Conservation (phyloP, 1,140 invertebrate genomes). For the Theocolax elegans region DNA sequence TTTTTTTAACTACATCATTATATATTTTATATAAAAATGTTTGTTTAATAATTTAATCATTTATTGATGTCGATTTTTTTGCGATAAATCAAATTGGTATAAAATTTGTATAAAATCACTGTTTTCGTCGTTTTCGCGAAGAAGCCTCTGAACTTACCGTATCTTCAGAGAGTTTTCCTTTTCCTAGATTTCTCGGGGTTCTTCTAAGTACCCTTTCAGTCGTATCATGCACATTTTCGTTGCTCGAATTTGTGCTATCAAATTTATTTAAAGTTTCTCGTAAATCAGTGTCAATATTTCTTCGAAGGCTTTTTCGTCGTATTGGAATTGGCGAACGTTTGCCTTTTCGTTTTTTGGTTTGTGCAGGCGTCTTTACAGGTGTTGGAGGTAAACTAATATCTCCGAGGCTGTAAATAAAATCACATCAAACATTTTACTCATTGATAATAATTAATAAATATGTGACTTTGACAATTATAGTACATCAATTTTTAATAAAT, state of each 20-base stretch:
- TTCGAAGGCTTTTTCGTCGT: slow-evolving; percentile 2
- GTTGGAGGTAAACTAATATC: slow-evolving; percentile 35
- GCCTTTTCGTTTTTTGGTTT: slow-evolving; percentile 24
- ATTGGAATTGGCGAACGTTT: background rate
- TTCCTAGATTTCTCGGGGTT: slow-evolving; percentile 25
- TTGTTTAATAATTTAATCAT: too few species aligned
- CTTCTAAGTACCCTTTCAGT: slow-evolving; percentile 2
- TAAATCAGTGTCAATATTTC: background rate
- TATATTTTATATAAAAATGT: too few species aligned
- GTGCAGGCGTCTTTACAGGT: slow-evolving; percentile 21
- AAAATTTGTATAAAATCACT: too few species aligned
- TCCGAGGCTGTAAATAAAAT: slow-evolving; percentile 33
- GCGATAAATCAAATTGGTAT: too few species aligned
- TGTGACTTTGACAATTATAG: too few species aligned
- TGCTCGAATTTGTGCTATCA: background rate
- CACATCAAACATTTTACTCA: too few species aligned
- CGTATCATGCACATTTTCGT: background rate
- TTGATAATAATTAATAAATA: too few species aligned
- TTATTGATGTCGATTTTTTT: too few species aligned
- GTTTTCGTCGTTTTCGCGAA: slow-evolving; percentile 29
- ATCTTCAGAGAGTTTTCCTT: slow-evolving; percentile 9
- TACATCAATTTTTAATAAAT: too few species aligned
- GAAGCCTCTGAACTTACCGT: background rate
- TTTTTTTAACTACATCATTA: too few species aligned
- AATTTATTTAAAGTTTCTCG: background rate